Base-by-base conservation (phyloP, 2,113 vertebrate species). In the Plectropomus leopardus region DNA sequence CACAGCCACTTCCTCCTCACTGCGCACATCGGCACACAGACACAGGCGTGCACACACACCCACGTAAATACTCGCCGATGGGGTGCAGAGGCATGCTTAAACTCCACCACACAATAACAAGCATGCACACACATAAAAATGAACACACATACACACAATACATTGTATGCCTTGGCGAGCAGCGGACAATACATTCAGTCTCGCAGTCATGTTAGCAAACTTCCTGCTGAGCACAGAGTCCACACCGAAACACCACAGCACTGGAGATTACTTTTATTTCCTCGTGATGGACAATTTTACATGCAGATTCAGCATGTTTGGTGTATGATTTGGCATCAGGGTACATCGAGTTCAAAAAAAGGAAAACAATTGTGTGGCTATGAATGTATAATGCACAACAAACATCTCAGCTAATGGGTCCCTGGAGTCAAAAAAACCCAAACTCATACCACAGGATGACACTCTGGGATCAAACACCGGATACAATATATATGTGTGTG, bases 1-100 rank as follows among this genome's bases (percentile, higher is more conserved):
- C 90, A 95, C 84, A 94, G 91, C 90, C 89, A 94, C 96, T 97
- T 98, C 96, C 96, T 97, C 94, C 90, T 93, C 91, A 73, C 67
- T 83, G 88, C 67, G 28, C 91, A 86, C 88, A 87, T 61, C 47
- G 45, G 47, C 84, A 85, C 82, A 80, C 71, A 88, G 60, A 73
- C 82, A 28, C 50, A 51, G 66, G 57, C 63, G 10, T 50, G 45
- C 78, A 76, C 71, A 78, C 71, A 79, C 66, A 75, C 81, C 45
- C 83, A 67, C 78, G 82, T 30, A 66, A 53, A 85, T 72, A 87
- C 9, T 57, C 80, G 61, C 45, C 42, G 21, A 54, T 24, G 59
- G 72, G 67, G 42, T 21, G 45, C 61, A 84, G 59, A 73, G 81
- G 72, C 82, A 80, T 50, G 80, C 70, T 47, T 71, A 47, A 80